Evolutionary conservation across 2,113 vertebrate species (phyloP), one percentile per base, ranked within the genome.

Genomic region (Picathartes gymnocephalus): DNA sequence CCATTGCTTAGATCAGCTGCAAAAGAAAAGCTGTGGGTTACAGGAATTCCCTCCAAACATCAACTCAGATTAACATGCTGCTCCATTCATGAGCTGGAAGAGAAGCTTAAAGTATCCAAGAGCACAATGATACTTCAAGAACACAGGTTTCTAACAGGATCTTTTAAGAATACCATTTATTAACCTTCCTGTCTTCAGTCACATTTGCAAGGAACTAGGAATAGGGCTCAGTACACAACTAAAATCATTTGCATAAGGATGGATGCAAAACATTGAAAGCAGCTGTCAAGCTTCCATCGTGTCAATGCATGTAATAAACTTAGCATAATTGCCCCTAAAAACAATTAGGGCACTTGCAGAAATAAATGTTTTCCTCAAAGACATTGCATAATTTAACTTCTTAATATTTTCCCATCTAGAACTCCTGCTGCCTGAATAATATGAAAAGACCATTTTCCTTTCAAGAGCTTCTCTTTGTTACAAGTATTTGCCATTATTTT

Each of bases 1-100:
- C 99, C 99, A 92, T 99, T 99, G 97, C 99, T 99, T 42, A 99
- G 77, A 88, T 99, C 99, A 80, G 98, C 99, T 99, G 93, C 61
- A 98, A 97, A 68, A 96, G 74, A 87, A 76, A 42, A 96, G 42
- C 20, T 56, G 72, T 10, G 79, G 81, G 92, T 97, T 79, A 95
- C 15, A 90, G 35, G 37, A 88, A 58, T 58, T 80, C 71, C 35
- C 54, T 88, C 61, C 58, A 60, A 81, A 87, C 15, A 20, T 5
- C 3, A 2, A 50, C 37, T 65, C 45, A 85, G 33, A 82, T 62
- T n/a, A 82, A 72, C 18, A 14, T 30, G 40, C 50, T 88, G 54
- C 21, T 39, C 56, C 44, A 45, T 2, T 33, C 61, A n/a, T 3
- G 13, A 78, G 57, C 27, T 47, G 33, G 31, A 86, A 86, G 30